These are phyloP conservation scores for Thyatira batis DNA, from an alignment of 2,888 invertebrate species.

Conservation along the genomic window DNA sequence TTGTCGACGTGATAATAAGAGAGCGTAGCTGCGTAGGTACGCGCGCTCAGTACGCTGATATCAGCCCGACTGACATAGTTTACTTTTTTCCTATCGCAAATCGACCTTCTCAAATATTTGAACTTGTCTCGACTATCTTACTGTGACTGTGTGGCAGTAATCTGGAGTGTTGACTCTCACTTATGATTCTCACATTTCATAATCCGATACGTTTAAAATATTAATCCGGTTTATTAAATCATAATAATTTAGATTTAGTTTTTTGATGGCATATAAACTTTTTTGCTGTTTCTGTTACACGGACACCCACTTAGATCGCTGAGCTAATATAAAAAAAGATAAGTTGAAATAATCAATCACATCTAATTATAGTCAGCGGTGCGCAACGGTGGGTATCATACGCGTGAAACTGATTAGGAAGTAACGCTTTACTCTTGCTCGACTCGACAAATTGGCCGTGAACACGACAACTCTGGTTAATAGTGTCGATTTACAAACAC, in stretches of 20 bases:
- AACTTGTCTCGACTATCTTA: slow-evolving; percentile 53
- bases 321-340: slow-evolving; percentile 34
- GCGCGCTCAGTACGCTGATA: slow-evolving; percentile 34
- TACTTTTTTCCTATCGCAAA: slow-evolving; percentile 47
- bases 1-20: slow-evolving; percentile 30
- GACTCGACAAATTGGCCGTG: slow-evolving; percentile 11
- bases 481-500: slow-evolving; percentile 4
- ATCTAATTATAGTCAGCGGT: slow-evolving; percentile 35
- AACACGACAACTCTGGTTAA: slow-evolving; percentile 5
- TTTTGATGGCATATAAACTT: slow-evolving; percentile 7
- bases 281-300: slow-evolving; percentile 29
- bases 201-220: slow-evolving; percentile 24
- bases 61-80: slow-evolving; percentile 54
- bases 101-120: slow-evolving; percentile 67
- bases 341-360: slow-evolving; percentile 51
- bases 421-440: slow-evolving; percentile 26
- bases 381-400: slow-evolving; percentile 18
- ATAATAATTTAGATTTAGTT: slow-evolving; percentile 11
- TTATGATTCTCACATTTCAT: slow-evolving; percentile 38
- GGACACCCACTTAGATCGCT: slow-evolving; percentile 43
- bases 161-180: slow-evolving; percentile 35
- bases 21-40: slow-evolving; percentile 21
- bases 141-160: slow-evolving; percentile 28
- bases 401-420: slow-evolving; percentile 31
- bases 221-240: slow-evolving; percentile 6